Conservation (phyloP, 2,797 vertebrate species). For the Natrix natrix region DNA sequence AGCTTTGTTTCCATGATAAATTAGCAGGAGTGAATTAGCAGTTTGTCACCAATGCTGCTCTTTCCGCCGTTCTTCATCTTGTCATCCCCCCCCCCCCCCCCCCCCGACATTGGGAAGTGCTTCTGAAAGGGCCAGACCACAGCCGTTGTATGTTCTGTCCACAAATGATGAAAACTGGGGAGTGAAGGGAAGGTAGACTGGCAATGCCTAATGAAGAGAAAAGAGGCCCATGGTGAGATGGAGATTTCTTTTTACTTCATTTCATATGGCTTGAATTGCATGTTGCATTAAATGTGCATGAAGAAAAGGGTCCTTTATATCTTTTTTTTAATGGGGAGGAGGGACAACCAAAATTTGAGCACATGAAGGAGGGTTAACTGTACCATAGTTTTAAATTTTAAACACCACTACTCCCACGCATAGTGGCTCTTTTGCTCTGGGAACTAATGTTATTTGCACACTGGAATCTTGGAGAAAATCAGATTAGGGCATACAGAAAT, state of each 20-base stretch:
- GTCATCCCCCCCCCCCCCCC: constrained; percentile 38
- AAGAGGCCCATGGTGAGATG: not conserved
- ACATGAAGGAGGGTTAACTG: not conserved
- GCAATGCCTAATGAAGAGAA: not conserved
- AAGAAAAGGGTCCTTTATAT: not conserved
- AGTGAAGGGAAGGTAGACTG: constrained; percentile 9
- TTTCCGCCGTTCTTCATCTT: not conserved
- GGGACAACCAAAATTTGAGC: not conserved
- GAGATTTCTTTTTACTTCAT: not conserved
- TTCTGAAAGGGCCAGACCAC: not conserved
- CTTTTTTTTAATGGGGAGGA: not conserved
- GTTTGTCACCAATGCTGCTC: constrained; percentile 10
- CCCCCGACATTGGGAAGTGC: constrained; percentile 24
- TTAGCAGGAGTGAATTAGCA: constrained; percentile 8
- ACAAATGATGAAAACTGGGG: constrained; percentile 22
- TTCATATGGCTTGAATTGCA: not conserved
- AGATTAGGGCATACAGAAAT: not conserved
- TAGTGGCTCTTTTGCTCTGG: not conserved
- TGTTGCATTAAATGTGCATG: not conserved
- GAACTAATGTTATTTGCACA: not conserved
- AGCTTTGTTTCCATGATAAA: constrained; percentile 18
- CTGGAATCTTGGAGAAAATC: not conserved
- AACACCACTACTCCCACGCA: not conserved
- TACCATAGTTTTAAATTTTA: not conserved
- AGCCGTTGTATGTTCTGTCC: constrained; percentile 12